These are phyloP conservation scores for Phengaris arion DNA, from an alignment of 2,888 invertebrate genomes.

Conservation along the genomic window DNA sequence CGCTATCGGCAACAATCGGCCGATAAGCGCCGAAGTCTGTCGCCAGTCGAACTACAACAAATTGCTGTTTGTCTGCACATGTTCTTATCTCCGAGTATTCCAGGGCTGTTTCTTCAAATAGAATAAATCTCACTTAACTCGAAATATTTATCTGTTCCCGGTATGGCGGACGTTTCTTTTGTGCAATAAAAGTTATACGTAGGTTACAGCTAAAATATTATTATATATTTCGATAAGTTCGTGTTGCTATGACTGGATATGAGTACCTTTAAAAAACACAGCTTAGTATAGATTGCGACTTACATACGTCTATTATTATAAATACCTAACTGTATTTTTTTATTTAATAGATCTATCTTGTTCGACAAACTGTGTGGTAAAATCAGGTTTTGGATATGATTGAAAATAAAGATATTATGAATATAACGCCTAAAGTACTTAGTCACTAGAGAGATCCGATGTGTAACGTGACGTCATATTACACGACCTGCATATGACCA, in stretches of 20 bases:
- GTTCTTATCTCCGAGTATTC: conserved; percentile 22
- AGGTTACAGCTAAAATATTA: conserved; percentile 1
- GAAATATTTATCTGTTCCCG: conserved; percentile 15
- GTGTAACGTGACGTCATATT: too few relatives aligned
- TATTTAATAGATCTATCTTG: too few relatives aligned
- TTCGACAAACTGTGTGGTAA: too few relatives aligned
- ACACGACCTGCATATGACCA: too few relatives aligned
- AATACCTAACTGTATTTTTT: too few relatives aligned
- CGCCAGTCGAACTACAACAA: conserved; percentile 31
- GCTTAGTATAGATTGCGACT: too few relatives aligned
- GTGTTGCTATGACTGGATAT: background rate
- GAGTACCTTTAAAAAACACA: background rate
- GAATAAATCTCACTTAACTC: conserved; percentile 6
- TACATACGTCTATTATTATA: too few relatives aligned
- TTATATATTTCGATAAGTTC: conserved; percentile 11
- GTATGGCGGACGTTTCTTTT: conserved; percentile 13
- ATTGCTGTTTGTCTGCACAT: conserved; percentile 27
- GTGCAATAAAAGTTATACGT: background rate
- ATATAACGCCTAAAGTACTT: too few relatives aligned
- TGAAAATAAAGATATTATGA: too few relatives aligned
- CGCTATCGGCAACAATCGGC: background rate
- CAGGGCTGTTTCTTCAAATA: conserved; percentile 21
- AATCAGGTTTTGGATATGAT: too few relatives aligned
- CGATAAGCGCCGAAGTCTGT: conserved; percentile 28
- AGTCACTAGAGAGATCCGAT: too few relatives aligned